Percentiles rank a stretch among this genome's conserved stretches.
phyloP scores from a whole-genome alignment of 2,888 invertebrate genomes.

The Embidobia sp. region DNA sequence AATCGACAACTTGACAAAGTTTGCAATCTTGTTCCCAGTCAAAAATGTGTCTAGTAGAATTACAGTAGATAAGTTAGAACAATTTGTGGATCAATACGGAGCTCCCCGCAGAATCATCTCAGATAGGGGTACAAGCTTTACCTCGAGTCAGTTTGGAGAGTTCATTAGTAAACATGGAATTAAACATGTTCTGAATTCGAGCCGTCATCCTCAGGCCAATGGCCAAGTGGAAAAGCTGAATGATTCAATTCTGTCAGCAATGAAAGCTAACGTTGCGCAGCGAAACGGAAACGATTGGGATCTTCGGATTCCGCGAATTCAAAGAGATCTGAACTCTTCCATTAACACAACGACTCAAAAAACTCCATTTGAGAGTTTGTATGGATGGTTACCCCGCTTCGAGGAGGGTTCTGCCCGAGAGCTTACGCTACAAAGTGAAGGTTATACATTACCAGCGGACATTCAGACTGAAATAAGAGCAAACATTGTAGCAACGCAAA shows the following conservation, averaged over 20 bases:
- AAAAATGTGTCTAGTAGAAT: slow-evolving; percentile 6
- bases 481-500: slow-evolving; percentile 44
- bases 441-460: not conserved
- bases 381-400: slow-evolving; percentile 45
- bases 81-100: slow-evolving; percentile 62
- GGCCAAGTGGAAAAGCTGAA: slow-evolving; percentile 61
- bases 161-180: slow-evolving; percentile 60
- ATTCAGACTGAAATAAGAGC: not conserved
- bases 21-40: slow-evolving; percentile 47
- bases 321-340: slow-evolving; percentile 50
- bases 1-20: slow-evolving; percentile 65
- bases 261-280: slow-evolving; percentile 27
- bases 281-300: slow-evolving; percentile 59
- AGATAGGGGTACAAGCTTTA: slow-evolving; percentile 65
- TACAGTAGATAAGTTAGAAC: slow-evolving; percentile 43
- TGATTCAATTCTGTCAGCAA: slow-evolving; percentile 54
- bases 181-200: slow-evolving; percentile 55
- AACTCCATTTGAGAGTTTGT: slow-evolving; percentile 56
- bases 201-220: slow-evolving; percentile 65
- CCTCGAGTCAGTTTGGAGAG: slow-evolving; percentile 48
- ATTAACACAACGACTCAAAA: slow-evolving; percentile 48
- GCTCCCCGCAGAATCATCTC: slow-evolving; percentile 62
- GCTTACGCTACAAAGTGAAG: not conserved
- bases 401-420: slow-evolving; percentile 9
- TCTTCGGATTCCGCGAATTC: slow-evolving; percentile 16